A percentile compares a stretch with the other conserved stretches of the same genome.
These are phyloP conservation scores for Petrocephalus zakoni DNA, from an alignment of 2,113 vertebrate genomes.

Conservation along the genomic window DNA sequence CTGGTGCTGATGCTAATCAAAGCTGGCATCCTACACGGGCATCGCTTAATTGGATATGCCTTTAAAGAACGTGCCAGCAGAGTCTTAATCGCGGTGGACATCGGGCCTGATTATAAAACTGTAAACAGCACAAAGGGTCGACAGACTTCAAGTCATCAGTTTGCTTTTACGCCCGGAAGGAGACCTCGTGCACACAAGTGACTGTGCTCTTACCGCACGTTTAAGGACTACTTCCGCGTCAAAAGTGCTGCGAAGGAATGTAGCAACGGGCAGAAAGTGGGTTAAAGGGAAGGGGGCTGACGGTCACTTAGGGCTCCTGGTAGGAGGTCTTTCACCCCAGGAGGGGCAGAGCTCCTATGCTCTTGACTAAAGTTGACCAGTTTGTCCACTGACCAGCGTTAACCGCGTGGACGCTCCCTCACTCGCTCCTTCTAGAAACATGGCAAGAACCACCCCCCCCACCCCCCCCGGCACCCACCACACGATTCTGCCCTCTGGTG, in stretches of 20 bases:
- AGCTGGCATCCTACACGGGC: not conserved
- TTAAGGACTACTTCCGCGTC: not conserved
- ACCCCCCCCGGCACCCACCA: not conserved
- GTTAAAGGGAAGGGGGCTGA: not conserved
- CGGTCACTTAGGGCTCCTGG: not conserved
- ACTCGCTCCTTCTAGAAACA: not conserved
- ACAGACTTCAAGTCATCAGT: not conserved
- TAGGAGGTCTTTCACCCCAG: not conserved
- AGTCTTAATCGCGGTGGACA: not conserved
- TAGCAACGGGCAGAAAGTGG: not conserved
- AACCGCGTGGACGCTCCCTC: not conserved
- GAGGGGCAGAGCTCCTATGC: too few species aligned
- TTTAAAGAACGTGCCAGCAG: not conserved
- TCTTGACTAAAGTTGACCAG: too few species aligned
- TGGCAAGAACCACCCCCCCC: not conserved
- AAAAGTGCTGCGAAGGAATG: not conserved
- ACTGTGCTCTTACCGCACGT: not conserved
- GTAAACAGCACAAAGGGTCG: not conserved
- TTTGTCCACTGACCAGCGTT: not conserved
- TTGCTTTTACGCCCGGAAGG: not conserved
- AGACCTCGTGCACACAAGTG: not conserved
- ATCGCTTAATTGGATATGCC: not conserved
- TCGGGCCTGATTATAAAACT: not conserved
- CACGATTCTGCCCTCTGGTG: not conserved
- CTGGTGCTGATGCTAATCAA: not conserved